Percentiles rank a stretch among this genome's conserved stretches.
Evolutionary conservation across 2,113 vertebrate genomes (phyloP).

Genomic region (Puffinus mauretanicus): DNA sequence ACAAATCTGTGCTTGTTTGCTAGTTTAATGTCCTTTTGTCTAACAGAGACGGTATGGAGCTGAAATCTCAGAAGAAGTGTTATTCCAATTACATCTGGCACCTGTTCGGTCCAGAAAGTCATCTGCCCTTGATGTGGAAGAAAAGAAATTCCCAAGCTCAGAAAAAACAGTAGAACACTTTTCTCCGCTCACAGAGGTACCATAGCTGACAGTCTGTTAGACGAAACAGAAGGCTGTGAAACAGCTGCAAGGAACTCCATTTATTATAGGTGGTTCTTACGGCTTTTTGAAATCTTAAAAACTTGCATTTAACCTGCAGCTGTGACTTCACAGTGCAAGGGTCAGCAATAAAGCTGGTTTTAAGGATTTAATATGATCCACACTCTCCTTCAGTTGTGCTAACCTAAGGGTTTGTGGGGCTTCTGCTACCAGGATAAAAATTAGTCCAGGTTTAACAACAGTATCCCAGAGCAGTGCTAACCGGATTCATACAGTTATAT

Average conservation of each 20-base stretch:
- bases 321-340: not conserved
- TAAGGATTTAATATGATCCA: not conserved
- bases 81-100: not conserved
- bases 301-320: not conserved
- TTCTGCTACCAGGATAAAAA: not conserved
- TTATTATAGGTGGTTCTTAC: not conserved
- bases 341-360: not conserved
- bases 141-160: not conserved
- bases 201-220: not conserved
- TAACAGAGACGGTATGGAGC: not conserved
- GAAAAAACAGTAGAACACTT: not conserved
- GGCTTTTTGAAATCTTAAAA: not conserved
- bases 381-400: not conserved
- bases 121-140: not conserved
- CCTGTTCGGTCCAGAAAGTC: not conserved
- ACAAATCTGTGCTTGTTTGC: not conserved
- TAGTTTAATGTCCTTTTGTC: not conserved
- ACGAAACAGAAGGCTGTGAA: not conserved
- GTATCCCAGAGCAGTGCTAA: not conserved
- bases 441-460: not conserved
- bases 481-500: not conserved
- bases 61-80: not conserved
- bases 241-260: not conserved
- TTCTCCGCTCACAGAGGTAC: conserved; percentile 23
- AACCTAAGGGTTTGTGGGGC: not conserved